Evolutionary conservation across 2,888 invertebrate species (phyloP).

Genomic region (Amorpha juglandis): DNA sequence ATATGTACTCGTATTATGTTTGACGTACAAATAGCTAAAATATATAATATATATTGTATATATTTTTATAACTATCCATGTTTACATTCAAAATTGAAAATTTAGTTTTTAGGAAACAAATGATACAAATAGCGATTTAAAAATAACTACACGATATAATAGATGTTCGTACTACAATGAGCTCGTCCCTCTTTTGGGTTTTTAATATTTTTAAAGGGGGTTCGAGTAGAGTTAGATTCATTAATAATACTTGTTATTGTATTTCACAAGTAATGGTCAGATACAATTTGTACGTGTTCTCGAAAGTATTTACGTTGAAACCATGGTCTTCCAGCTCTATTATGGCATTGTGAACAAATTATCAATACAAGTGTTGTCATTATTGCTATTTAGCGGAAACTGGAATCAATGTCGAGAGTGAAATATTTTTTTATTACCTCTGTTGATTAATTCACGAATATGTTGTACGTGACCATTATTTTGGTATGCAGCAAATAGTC

Average conservation of each 20-base stretch:
- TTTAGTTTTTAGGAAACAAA: conserved; percentile 42
- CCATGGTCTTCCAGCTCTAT: conserved; percentile 63
- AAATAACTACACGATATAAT: conserved; percentile 44
- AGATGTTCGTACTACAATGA: conserved; percentile 36
- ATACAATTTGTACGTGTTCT: conserved; percentile 46
- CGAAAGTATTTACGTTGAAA: conserved; percentile 43
- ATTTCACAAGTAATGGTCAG: conserved; percentile 67
- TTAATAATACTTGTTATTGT: conserved; percentile 65
- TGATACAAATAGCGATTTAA: conserved; percentile 39
- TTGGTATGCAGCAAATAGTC: conserved; percentile 55
- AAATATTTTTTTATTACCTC: not conserved
- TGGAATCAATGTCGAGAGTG: not conserved
- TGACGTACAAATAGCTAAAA: conserved; percentile 75
- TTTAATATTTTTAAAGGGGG: conserved; percentile 37
- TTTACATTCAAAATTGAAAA: conserved; percentile 77
- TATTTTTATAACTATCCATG: conserved; percentile 76
- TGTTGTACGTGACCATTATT: conserved; percentile 66
- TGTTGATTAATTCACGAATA: conserved; percentile 12
- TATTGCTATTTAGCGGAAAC: conserved; percentile 28
- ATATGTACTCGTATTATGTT: conserved; percentile 60
- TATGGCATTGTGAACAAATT: conserved; percentile 54
- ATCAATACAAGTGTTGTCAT: conserved; percentile 31
- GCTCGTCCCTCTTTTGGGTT: conserved; percentile 22
- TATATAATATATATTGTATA: conserved; percentile 42
- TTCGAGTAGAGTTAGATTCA: conserved; percentile 47